These are phyloP conservation scores for Drosophila varians DNA, from an alignment of 1,140 invertebrate species.

Conservation along the genomic window DNA sequence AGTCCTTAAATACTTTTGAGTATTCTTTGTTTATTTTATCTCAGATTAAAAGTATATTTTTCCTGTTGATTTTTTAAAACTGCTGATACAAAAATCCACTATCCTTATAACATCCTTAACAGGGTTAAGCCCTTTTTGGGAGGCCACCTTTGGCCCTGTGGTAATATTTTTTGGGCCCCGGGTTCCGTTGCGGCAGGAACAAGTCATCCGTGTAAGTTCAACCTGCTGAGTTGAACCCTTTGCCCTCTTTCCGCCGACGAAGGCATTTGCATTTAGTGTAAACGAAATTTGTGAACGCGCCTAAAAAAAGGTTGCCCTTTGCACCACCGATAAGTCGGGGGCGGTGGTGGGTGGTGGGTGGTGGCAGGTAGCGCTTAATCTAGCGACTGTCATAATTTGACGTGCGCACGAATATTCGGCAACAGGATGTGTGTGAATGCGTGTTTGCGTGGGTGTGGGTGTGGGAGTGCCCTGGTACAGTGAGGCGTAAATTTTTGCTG, in stretches of 20 bases:
- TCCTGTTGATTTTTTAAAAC: background rate
- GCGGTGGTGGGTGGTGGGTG: conserved; percentile 8
- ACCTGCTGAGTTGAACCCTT: conserved; percentile 34
- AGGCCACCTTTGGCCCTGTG: conserved; percentile 1
- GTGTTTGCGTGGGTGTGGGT: background rate
- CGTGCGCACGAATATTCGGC: conserved; percentile 46
- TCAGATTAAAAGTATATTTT: too few species aligned
- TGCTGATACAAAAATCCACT: background rate
- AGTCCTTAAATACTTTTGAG: too few species aligned
- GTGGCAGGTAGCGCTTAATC: conserved; percentile 54
- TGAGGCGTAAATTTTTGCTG: conserved; percentile 58
- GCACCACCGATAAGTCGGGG: conserved; percentile 55
- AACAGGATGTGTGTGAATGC: conserved; percentile 19
- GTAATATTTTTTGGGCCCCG: conserved; percentile 9
- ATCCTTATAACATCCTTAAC: background rate
- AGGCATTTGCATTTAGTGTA: conserved; percentile 60
- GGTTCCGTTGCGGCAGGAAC: conserved; percentile 37
- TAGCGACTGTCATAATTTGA: conserved; percentile 70
- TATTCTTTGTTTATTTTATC: too few species aligned
- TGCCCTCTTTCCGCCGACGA: conserved; percentile 27
- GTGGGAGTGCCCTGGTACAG: conserved; percentile 20
- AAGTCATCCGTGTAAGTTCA: conserved; percentile 63
- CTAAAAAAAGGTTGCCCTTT: conserved; percentile 55
- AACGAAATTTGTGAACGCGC: conserved; percentile 63
- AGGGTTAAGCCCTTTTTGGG: conserved; percentile 1